Conservation (phyloP, 2,888 invertebrate species). For the Perdita meconis region DNA sequence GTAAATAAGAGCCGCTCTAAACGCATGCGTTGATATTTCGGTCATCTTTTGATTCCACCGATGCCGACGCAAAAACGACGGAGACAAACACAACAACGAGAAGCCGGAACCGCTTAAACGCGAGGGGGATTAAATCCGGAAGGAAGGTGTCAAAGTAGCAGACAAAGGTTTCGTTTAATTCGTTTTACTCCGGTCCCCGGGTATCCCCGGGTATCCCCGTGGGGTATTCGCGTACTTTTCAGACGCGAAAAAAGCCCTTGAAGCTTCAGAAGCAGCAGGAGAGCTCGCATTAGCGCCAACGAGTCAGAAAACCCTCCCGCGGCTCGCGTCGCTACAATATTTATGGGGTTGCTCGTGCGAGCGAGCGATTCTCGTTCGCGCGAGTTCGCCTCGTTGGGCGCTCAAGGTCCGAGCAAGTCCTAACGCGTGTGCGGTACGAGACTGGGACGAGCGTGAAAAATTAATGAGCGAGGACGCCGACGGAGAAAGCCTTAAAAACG, state of each 20-base stretch:
- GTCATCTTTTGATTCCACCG: no score
- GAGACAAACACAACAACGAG: neutral
- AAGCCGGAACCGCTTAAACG: neutral
- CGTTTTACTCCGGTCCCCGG: conserved; percentile 46
- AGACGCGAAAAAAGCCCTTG: conserved; percentile 67
- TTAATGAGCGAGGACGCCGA: conserved; percentile 66
- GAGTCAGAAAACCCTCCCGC: conserved; percentile 72
- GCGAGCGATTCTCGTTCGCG: conserved; percentile 79
- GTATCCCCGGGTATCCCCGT: no score
- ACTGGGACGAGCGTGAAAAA: conserved; percentile 71
- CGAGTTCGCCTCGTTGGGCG: conserved; percentile 79
- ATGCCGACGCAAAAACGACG: neutral
- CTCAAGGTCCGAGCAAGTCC: conserved; percentile 75
- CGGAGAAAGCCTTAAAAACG: conserved; percentile 53
- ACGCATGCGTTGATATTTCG: no score
- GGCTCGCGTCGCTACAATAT: conserved; percentile 78
- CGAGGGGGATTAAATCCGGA: conserved; percentile 27
- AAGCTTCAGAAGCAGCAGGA: conserved; percentile 60
- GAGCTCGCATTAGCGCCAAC: conserved; percentile 70
- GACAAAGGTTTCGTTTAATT: conserved; percentile 58
- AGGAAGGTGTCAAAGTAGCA: conserved; percentile 50
- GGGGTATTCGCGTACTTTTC: conserved; percentile 61
- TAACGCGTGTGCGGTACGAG: conserved; percentile 70
- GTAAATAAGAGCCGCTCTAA: no score
- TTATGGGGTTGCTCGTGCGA: conserved; percentile 80